Base-by-base conservation (phyloP, 2,113 vertebrate genomes). In the Camelus dromedarius region DNA sequence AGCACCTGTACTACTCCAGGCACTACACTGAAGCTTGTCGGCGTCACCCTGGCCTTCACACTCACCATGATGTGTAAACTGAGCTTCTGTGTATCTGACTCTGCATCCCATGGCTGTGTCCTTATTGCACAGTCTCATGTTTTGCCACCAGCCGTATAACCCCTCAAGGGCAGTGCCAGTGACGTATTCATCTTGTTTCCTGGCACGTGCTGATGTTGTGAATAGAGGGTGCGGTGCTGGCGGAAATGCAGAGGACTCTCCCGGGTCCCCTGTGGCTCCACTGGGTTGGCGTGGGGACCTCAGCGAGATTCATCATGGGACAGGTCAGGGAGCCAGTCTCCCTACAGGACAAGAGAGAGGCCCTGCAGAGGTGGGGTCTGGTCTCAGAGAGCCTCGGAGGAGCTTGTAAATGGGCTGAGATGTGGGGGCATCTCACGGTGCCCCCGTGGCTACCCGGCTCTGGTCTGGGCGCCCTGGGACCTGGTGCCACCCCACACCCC, bases 401-500 rank as follows among this genome's bases (percentile, higher is more conserved):
- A 11, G 70, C 19, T n/a, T 46, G 1, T 35, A 42, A 83, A 30
- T 3, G 58, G 15, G 22, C 12, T 18, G n/a, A 56, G 35, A 13
- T 52, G 18, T 79, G 6, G 22, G 2, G 30, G 30, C 0, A 1
- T 42, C 67, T 58, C 8, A 32, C 26, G 6, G 38, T 18, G 7
- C 14, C 76, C 35, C 66, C 15, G 6, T 1, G 3, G 18, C 22
- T 46, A 32, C 42, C 35, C 42, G 1, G 19, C 14, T 35, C 16
- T 24, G 26, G 16, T 19, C 76, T 30, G 13, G 15, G 54, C 12
- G 1, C 35, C 56, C 67, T 48, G 19, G 24, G 54, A 14, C 54
- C 15, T 42, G 2, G 1, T 28, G 54, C 56, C 12, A 8, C 52
- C 32, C 46, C 24, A 42, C 5, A 13, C 5, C 8, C 1, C 0